Evolutionary conservation across 2,113 vertebrate species (phyloP).

Genomic region (Cacatua alba): DNA sequence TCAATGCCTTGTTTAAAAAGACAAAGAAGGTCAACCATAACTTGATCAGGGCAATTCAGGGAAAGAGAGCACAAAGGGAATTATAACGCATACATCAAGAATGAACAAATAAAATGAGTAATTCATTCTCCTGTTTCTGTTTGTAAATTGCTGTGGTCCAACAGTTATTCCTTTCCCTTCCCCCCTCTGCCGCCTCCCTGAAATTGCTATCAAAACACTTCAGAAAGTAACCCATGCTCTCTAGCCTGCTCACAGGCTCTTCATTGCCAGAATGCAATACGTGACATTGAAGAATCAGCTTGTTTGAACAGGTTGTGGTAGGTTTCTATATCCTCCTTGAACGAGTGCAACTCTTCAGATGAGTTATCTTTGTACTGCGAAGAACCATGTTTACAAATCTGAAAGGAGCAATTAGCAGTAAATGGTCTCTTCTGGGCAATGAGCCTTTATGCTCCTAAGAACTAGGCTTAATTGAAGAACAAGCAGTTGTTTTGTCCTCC

Average conservation of each 20-base stretch:
- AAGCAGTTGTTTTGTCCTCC: background rate
- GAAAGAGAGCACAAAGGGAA: background rate
- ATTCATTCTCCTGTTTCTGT: background rate
- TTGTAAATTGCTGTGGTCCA: background rate
- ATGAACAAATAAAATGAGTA: background rate
- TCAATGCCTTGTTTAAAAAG: constrained; percentile 40
- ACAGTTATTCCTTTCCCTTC: background rate
- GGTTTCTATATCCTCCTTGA: background rate
- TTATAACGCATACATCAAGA: background rate
- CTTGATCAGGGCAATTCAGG: background rate
- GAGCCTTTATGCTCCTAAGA: background rate
- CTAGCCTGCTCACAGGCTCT: background rate
- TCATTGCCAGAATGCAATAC: background rate
- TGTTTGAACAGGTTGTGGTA: background rate
- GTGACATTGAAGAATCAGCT: background rate
- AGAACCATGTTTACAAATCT: background rate
- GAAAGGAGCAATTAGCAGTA: constrained; percentile 4
- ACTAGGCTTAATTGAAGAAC: background rate
- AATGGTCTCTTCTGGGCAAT: background rate
- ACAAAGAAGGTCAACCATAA: constrained; percentile 63
- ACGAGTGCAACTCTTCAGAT: background rate
- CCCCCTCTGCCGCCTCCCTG: fast-evolving
- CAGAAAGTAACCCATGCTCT: background rate
- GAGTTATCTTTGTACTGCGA: background rate
- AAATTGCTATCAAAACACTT: background rate